These are phyloP conservation scores for Aphrocallistes beatrix DNA, from an alignment of 37 sponge, comb jelly and placozoan species.

Conservation along the genomic window DNA sequence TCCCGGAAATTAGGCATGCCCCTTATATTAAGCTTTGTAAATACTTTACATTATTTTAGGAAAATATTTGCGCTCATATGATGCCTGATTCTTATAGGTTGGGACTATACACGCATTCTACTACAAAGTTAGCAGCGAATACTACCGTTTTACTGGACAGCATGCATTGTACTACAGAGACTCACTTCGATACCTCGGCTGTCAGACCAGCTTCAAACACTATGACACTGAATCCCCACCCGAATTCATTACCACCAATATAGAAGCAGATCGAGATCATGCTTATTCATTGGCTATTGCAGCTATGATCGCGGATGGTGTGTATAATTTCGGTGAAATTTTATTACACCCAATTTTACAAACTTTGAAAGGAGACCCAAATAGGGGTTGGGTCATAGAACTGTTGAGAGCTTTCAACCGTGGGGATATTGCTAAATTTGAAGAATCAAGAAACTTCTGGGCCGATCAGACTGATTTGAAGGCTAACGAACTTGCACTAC, in stretches of 20 bases:
- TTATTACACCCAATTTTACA: background rate
- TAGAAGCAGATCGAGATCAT: background rate
- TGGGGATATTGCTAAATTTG: background rate
- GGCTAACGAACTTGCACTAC: background rate
- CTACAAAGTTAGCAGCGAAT: constrained; percentile 1
- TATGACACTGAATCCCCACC: background rate
- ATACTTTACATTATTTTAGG: no score
- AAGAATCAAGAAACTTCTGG: background rate
- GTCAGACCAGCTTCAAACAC: constrained; percentile 10
- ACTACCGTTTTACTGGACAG: background rate
- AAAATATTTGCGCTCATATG: no score
- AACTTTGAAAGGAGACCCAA: background rate
- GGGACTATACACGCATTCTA: background rate
- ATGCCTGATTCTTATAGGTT: background rate
- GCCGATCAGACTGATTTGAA: constrained; percentile 10
- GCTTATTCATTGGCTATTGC: background rate
- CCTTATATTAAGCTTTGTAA: no score
- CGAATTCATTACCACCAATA: background rate
- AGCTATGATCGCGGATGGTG: background rate
- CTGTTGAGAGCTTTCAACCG: background rate
- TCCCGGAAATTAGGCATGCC: no score
- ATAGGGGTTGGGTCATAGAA: background rate
- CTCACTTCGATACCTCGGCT: background rate
- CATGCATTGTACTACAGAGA: background rate
- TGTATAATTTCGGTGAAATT: constrained; percentile 20